Evolutionary conservation across 2,797 vertebrate species (phyloP), one percentile per base, ranked within the genome.

Genomic region (Nannoperca obscura): DNA sequence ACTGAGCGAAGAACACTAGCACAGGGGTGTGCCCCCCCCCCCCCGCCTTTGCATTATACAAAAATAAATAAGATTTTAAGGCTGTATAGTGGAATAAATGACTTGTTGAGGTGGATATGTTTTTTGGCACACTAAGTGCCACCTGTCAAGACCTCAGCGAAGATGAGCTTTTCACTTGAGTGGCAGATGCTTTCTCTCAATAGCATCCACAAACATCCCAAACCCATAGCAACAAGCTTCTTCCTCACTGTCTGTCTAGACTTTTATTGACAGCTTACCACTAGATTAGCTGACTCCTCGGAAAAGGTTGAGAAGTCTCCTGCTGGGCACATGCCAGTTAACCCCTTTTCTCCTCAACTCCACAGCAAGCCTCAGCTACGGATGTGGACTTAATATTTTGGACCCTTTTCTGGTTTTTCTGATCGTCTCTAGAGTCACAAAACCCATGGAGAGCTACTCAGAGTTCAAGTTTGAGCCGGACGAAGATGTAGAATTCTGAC

Each of bases 131-230:
- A 52, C 20, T 69, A 74, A 82, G 62, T 60, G 65, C 54, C 20
- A 62, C 68, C 81, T 86, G 81, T 90, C 81, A 82, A 54, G 74
- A 86, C 78, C 73, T 63, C 42, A 10, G 57, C 19, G 12, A 42
- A 77, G 72, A 83, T 63, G 74, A 80, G 84, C 73, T 69, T 62
- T 64, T 64, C 24, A 34, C 50, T 78, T 73, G 74, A 90, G 50
- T 79, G 71, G 55, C 80, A 74, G 74, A 63, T 62, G 54, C 38
- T 76, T 82, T 76, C 74, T 81, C 64, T 76, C 73, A 70, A 50
- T 22, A 60, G 61, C 76, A 70, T 76, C 71, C 59, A 59, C 71
- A 74, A 76, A 84, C 73, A 82, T 62, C 73, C 40, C 44, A 27
- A 71, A 62, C 68, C 61, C 72, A 70, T 2, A 66, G 68, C 79